Percentiles rank a stretch among this genome's conserved stretches.
Conservation (phyloP, 2,888 invertebrate genomes). For the Asteroscopus sphinx region DNA sequence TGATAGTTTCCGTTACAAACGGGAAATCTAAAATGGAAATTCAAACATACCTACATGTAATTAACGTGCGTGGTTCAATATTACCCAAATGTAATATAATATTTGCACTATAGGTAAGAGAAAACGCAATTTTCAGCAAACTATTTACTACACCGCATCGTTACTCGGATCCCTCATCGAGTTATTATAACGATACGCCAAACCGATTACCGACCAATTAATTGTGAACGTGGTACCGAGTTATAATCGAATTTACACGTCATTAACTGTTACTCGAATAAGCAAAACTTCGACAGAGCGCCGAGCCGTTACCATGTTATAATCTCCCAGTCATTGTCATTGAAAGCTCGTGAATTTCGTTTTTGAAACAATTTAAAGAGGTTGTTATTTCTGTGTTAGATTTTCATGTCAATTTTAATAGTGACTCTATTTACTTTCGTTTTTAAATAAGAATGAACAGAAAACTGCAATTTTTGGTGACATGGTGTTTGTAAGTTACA, state of each 20-base stretch:
- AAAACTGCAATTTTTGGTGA: too few species aligned
- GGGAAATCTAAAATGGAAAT: slow-evolving; percentile 7
- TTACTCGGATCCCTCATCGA: slow-evolving; percentile 29
- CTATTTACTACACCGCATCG: slow-evolving; percentile 33
- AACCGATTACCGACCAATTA: slow-evolving; percentile 54
- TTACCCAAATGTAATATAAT: slow-evolving; percentile 14
- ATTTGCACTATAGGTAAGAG: slow-evolving; percentile 7
- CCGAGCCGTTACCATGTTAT: slow-evolving; percentile 24
- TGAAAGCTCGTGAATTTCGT: slow-evolving; percentile 15
- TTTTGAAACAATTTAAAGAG: slow-evolving; percentile 27
- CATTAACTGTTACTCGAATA: slow-evolving; percentile 48
- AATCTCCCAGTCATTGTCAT: slow-evolving; percentile 20
- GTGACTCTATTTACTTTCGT: too few species aligned
- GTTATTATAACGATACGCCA: slow-evolving; percentile 44
- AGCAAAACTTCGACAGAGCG: slow-evolving; percentile 42
- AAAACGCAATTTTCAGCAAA: slow-evolving; percentile 34
- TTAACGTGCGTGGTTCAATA: slow-evolving; percentile 5
- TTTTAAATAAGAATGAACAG: too few species aligned
- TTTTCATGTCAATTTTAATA: neutral
- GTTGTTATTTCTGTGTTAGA: slow-evolving; percentile 2
- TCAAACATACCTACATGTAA: neutral
- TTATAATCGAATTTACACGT: slow-evolving; percentile 48
- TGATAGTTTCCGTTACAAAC: slow-evolving; percentile 1
- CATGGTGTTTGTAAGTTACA: too few species aligned
- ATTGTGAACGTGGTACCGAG: slow-evolving; percentile 43